phyloP scores from a whole-genome alignment of 30 jellyfish, hydroid and myxozoan species.

The Aurelia aurita region DNA sequence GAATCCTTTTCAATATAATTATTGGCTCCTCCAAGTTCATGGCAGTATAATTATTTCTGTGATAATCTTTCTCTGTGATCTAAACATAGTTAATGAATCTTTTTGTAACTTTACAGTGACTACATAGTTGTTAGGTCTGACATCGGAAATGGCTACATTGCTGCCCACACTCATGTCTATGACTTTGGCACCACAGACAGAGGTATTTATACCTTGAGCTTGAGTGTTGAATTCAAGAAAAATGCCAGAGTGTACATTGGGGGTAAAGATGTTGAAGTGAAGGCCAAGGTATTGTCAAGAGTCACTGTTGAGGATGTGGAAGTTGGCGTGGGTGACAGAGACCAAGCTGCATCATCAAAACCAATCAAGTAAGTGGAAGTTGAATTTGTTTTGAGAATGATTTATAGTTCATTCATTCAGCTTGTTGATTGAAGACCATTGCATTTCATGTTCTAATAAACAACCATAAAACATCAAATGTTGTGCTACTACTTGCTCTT shows the following conservation, averaged over 20 bases:
- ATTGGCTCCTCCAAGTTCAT: too few relatives aligned
- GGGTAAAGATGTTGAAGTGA: conserved; percentile 62
- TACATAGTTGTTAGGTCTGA: conserved; percentile 81
- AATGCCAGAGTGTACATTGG: conserved; percentile 58
- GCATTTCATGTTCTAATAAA: too few relatives aligned
- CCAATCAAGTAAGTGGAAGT: conserved; percentile 40
- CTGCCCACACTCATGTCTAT: conserved; percentile 82
- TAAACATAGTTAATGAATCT: too few relatives aligned
- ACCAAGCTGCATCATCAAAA: conserved; percentile 77
- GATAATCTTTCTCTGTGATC: too few relatives aligned
- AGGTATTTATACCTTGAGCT: conserved; percentile 78
- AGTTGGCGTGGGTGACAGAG: conserved; percentile 88
- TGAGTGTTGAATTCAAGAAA: conserved; percentile 60
- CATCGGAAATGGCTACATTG: conserved; percentile 93
- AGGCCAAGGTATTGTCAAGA: conserved; percentile 86
- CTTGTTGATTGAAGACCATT: too few relatives aligned
- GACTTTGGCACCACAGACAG: conserved; percentile 78
- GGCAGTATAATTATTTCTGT: too few relatives aligned
- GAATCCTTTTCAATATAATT: too few relatives aligned
- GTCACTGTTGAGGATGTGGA: conserved; percentile 88
- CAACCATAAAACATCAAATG: too few relatives aligned
- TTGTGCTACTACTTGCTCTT: too few relatives aligned
- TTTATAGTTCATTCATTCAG: too few relatives aligned
- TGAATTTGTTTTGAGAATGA: neutral
- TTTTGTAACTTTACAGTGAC: conserved; percentile 42